phyloP scores from a whole-genome alignment of 2,113 vertebrate genomes.

The Haplochromis burtoni region DNA sequence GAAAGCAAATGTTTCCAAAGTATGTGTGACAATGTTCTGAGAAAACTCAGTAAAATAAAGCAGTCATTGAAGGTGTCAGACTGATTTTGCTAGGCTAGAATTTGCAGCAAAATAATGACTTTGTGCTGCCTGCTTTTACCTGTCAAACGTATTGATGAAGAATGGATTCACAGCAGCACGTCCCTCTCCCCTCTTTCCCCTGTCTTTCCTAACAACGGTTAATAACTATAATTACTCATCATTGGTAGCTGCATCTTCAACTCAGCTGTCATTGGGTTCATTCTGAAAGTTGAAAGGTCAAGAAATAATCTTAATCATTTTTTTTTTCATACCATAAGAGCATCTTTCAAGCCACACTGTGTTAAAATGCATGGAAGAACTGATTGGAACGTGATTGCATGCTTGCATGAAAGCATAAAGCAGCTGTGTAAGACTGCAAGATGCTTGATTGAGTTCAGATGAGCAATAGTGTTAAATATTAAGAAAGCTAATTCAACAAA shows the following conservation, averaged over 20 bases:
- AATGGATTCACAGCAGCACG: background rate
- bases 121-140: background rate
- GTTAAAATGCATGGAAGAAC: background rate
- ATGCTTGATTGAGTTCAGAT: background rate
- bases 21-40: background rate
- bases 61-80: background rate
- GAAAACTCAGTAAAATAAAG: background rate
- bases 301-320: background rate
- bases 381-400: background rate
- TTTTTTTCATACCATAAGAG: background rate
- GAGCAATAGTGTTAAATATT: background rate
- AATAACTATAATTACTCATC: constrained; percentile 13
- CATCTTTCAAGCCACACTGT: background rate
- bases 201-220: background rate
- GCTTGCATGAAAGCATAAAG: background rate
- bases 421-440: background rate
- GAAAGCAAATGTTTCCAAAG: background rate
- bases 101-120: background rate
- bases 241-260: background rate
- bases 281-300: constrained; percentile 10
- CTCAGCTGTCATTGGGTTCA: constrained; percentile 19
- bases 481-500: background rate
- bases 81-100: background rate
- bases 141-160: background rate
- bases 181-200: background rate